These are phyloP conservation scores for Spodoptera littoralis DNA, from an alignment of 2,888 invertebrate species.

Conservation along the genomic window DNA sequence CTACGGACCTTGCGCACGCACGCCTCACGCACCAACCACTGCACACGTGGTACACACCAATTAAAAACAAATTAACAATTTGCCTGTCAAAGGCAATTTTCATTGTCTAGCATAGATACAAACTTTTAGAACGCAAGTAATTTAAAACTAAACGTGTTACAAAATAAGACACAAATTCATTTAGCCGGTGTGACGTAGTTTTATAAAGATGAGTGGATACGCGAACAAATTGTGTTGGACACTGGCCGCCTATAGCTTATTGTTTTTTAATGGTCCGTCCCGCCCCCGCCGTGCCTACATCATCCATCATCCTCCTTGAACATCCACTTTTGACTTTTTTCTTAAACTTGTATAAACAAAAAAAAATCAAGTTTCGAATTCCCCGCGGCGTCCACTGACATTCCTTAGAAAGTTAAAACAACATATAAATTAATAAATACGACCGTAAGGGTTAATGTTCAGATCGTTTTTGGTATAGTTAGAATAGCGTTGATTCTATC, in stretches of 20 bases:
- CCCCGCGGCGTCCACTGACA: constrained; percentile 82
- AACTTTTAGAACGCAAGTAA: constrained; percentile 7
- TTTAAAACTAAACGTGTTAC: constrained; percentile 18
- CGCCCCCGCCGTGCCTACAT: constrained; percentile 76
- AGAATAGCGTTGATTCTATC: constrained; percentile 16
- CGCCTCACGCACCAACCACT: constrained; percentile 40
- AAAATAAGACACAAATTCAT: constrained; percentile 31
- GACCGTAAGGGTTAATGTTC: constrained; percentile 66
- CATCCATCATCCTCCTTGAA: constrained; percentile 79
- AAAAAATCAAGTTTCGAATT: constrained; percentile 68
- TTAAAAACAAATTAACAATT: constrained; percentile 81
- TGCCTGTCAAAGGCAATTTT: constrained; percentile 71
- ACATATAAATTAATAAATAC: constrained; percentile 82
- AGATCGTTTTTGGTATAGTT: constrained; percentile 21
- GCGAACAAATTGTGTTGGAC: constrained; percentile 84
- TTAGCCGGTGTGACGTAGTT: constrained; percentile 19
- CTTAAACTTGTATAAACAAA: constrained; percentile 73
- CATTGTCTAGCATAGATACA: constrained; percentile 59
- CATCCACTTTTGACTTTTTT: constrained; percentile 65
- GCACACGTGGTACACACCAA: constrained; percentile 73
- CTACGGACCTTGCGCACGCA: constrained; percentile 31
- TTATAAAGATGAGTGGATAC: constrained; percentile 78
- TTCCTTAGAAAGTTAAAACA: constrained; percentile 80
- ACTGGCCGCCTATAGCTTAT: constrained; percentile 80
- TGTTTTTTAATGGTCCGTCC: constrained; percentile 85